Evolutionary conservation across 2,113 vertebrate genomes (phyloP).

Genomic region (Nyctibius bracteatus): DNA sequence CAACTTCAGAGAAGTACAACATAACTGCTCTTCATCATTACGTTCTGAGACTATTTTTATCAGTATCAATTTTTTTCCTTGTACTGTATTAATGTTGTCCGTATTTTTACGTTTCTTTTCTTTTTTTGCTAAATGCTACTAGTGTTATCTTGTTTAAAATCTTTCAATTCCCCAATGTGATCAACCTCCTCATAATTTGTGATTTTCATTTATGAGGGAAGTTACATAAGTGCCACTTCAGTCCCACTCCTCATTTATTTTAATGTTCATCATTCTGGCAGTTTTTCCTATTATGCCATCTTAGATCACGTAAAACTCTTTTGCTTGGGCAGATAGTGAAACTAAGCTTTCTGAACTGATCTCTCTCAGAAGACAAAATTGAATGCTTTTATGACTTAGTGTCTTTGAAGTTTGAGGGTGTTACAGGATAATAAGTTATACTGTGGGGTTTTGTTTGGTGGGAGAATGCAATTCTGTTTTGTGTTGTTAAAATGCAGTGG

Average conservation of each 20-base stretch:
- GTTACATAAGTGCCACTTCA: neutral
- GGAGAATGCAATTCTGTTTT: neutral
- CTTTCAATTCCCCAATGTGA: neutral
- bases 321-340: neutral
- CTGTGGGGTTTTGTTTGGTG: neutral
- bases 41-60: neutral
- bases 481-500: neutral
- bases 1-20: neutral
- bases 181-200: neutral
- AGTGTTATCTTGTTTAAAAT: neutral
- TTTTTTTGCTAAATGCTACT: neutral
- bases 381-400: neutral
- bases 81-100: neutral
- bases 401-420: neutral
- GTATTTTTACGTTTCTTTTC: neutral
- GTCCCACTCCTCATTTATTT: neutral
- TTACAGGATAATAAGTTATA: accelerated
- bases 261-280: neutral
- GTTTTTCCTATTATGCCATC: neutral
- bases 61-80: neutral
- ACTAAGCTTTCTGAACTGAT: neutral
- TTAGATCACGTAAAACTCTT: neutral
- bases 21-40: neutral
- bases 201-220: neutral
- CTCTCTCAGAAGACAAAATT: neutral